Evolutionary conservation across 2,113 vertebrate species (phyloP).

Genomic region (Nycticorax nycticorax): DNA sequence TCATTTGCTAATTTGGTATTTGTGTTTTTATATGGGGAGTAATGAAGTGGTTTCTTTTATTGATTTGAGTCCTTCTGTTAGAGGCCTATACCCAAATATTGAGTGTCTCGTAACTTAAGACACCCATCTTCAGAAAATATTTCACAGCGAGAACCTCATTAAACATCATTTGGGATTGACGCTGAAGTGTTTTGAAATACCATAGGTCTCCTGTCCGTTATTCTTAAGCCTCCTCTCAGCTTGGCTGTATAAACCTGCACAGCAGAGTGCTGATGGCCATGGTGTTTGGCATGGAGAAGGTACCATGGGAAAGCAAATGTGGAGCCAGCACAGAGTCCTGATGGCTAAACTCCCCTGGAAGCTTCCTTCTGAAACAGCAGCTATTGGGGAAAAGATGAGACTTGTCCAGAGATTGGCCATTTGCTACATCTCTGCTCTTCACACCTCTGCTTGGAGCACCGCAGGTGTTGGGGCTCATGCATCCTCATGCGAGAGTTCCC

Average conservation of each 20-base stretch:
- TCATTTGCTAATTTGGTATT: background rate
- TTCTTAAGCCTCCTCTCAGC: background rate
- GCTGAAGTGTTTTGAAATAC: background rate
- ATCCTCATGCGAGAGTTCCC: background rate
- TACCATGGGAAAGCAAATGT: background rate
- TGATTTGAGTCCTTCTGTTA: fast-evolving
- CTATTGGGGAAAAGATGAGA: background rate
- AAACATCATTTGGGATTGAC: background rate
- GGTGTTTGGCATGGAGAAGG: background rate
- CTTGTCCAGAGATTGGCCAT: background rate
- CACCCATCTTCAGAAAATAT: background rate
- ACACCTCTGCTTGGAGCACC: background rate
- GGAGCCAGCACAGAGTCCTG: too few relatives aligned
- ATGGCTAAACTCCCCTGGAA: background rate
- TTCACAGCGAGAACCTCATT: background rate
- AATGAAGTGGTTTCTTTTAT: background rate
- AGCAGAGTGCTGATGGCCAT: fast-evolving
- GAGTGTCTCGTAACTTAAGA: background rate
- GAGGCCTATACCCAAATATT: background rate
- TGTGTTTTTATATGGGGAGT: background rate
- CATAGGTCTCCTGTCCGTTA: background rate
- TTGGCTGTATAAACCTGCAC: background rate
- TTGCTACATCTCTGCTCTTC: background rate
- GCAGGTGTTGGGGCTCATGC: fast-evolving
- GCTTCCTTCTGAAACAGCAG: background rate